Evolutionary conservation across 23 tunicate genomes (phyloP), one percentile per base, ranked within the genome.

Genomic region (Ciona savignyi): DNA sequence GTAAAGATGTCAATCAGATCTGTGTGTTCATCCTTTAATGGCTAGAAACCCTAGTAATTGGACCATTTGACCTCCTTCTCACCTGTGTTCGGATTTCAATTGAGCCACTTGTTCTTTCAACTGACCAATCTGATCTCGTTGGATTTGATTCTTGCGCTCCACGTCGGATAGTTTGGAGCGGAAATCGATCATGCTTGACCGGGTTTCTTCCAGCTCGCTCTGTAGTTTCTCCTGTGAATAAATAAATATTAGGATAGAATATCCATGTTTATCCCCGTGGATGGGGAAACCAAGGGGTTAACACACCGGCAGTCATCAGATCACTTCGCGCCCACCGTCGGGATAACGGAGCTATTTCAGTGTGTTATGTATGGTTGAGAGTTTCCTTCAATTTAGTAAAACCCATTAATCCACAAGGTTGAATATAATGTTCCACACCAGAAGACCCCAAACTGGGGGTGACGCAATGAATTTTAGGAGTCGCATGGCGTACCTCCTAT

Each of bases 11-110:
- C n/a, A n/a, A n/a, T n/a, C n/a, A n/a, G n/a, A n/a, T n/a, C n/a
- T n/a, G n/a, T n/a, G n/a, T n/a, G n/a, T n/a, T n/a, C n/a, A n/a
- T n/a, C n/a, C n/a, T n/a, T n/a, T n/a, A n/a, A n/a, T n/a, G n/a
- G n/a, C n/a, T n/a, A n/a, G n/a, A n/a, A n/a, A n/a, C n/a, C n/a
- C n/a, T n/a, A n/a, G n/a, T n/a, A n/a, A n/a, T n/a, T n/a, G n/a
- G n/a, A n/a, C n/a, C n/a, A n/a, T n/a, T n/a, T n/a, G n/a, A n/a
- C n/a, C n/a, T n/a, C n/a, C n/a, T n/a, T n/a, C n/a, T n/a, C n/a
- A 78, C 86, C 86, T 65, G 60, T 80, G 80, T 22, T 87, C 95
- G 6, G 95, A 67, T 81, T 87, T 87, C 24, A 70, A 64, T n/a
- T 87, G 72, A n/a, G 86, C 70, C 4, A 76, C 51, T 29, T 76